These are phyloP conservation scores for Eclectus roratus DNA, from an alignment of 2,113 vertebrate genomes.

Conservation along the genomic window DNA sequence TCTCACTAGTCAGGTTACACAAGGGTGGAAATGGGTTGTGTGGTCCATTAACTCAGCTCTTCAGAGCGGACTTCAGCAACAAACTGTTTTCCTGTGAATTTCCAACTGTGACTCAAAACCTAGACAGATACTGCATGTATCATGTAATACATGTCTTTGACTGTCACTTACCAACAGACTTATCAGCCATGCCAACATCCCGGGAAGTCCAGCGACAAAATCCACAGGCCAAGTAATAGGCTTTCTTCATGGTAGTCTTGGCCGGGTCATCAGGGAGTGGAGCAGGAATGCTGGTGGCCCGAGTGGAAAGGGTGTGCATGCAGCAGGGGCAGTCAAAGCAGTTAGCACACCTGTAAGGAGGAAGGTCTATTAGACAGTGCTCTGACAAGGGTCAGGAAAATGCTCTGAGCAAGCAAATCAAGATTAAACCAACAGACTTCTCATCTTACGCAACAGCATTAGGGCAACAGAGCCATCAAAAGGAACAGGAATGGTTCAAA, in stretches of 20 bases:
- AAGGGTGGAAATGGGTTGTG: background rate
- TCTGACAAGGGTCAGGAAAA: background rate
- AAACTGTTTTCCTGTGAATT: background rate
- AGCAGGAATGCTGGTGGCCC: constrained; percentile 94
- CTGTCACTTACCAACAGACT: constrained; percentile 89
- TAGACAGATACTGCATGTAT: rapidly evolving
- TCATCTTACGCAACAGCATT: background rate
- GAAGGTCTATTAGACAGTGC: background rate
- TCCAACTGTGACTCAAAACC: background rate
- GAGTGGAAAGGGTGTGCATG: constrained; percentile 97
- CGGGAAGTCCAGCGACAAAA: constrained; percentile 99
- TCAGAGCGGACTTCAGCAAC: background rate
- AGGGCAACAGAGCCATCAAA: background rate
- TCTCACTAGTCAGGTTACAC: background rate
- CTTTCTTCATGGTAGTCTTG: constrained; percentile 97
- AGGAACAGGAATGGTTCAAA: background rate
- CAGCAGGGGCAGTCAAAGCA: constrained; percentile 98
- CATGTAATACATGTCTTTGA: background rate
- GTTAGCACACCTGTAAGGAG: constrained; percentile 87
- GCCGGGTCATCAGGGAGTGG: constrained; percentile 94
- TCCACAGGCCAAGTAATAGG: constrained; percentile 96
- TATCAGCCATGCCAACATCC: constrained; percentile 98
- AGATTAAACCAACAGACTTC: background rate
- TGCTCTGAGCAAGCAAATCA: background rate
- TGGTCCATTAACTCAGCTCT: background rate